Evolutionary conservation across 92 coral and sea anemone species (phyloP).

Genomic region (Scolanthus callimorphus): DNA sequence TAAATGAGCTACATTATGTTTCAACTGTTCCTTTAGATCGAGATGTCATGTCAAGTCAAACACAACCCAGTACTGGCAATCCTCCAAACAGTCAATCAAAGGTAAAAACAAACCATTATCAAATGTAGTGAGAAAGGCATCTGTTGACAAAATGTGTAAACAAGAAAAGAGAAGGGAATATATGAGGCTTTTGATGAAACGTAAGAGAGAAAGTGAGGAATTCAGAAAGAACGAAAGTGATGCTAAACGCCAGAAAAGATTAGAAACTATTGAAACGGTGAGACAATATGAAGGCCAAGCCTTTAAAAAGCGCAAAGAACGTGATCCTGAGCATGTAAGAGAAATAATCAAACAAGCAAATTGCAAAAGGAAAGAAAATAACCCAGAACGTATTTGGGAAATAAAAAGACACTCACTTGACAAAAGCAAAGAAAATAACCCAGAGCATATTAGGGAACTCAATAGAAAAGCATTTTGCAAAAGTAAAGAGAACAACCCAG

Average conservation of each 20-base stretch:
- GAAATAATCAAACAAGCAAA: slow-evolving; percentile 6
- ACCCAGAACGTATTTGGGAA: slow-evolving; percentile 30
- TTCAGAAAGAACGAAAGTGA: slow-evolving; percentile 5
- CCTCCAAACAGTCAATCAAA: neutral
- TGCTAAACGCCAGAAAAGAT: slow-evolving; percentile 36
- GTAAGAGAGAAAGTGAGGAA: neutral
- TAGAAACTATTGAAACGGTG: slow-evolving; percentile 15
- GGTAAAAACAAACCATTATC: too few relatives aligned
- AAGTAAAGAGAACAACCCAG: too few relatives aligned
- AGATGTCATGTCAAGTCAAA: neutral
- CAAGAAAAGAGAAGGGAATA: slow-evolving; percentile 16
- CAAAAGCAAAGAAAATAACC: too few relatives aligned
- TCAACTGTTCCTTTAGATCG: too few relatives aligned
- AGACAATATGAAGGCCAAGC: slow-evolving; percentile 23
- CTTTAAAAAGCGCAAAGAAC: slow-evolving; percentile 3
- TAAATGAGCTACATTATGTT: slow-evolving; percentile 43
- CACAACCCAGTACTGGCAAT: neutral
- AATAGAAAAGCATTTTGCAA: too few relatives aligned
- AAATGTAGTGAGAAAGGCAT: too few relatives aligned
- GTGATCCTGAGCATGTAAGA: slow-evolving; percentile 18
- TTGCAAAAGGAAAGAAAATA: slow-evolving; percentile 3
- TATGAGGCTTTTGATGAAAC: slow-evolving; percentile 31
- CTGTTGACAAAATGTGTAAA: neutral
- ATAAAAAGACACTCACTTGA: too few relatives aligned
- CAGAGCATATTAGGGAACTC: too few relatives aligned